Conservation (phyloP, 35 echinoderm and acorn worm species). For the Ophioderma brevispina region DNA sequence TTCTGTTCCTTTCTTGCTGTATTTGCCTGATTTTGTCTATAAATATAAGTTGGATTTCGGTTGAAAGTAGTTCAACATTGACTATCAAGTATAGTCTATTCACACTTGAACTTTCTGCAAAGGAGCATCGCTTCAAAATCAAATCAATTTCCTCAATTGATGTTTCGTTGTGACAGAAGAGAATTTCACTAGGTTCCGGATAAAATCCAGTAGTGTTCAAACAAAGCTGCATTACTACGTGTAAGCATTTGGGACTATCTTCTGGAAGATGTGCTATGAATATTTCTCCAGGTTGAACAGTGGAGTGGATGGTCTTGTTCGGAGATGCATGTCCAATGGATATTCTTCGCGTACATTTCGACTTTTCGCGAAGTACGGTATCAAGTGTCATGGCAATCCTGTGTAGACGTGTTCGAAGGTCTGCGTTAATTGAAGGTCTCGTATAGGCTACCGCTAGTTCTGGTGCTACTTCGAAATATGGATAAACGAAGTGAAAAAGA, state of each 20-base stretch:
- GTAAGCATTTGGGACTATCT: neutral
- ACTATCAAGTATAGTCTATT: neutral
- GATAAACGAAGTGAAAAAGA: neutral
- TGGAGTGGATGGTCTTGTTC: neutral
- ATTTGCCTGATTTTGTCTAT: slow-evolving; percentile 12
- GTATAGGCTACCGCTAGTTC: neutral
- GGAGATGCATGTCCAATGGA: too few species aligned
- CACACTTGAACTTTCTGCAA: neutral
- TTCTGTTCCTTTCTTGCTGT: neutral
- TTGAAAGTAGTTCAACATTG: slow-evolving; percentile 26
- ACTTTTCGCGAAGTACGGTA: neutral
- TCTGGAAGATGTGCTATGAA: neutral
- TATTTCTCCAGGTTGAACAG: neutral
- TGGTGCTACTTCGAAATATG: neutral
- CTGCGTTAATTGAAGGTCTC: neutral
- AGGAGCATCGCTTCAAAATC: neutral
- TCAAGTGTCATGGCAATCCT: neutral
- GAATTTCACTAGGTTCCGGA: slow-evolving; percentile 13
- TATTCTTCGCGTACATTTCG: neutral
- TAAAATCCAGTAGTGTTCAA: slow-evolving; percentile 19
- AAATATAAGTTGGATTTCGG: slow-evolving; percentile 14
- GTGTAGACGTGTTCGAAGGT: neutral
- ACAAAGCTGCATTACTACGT: slow-evolving; percentile 6
- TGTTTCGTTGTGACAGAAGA: slow-evolving; percentile 34
- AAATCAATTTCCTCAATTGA: slow-evolving; percentile 10